A percentile compares a stretch with the other conserved stretches of the same genome.
phyloP scores from a whole-genome alignment of 2,888 invertebrate genomes.

The Ophioninae sp. region DNA sequence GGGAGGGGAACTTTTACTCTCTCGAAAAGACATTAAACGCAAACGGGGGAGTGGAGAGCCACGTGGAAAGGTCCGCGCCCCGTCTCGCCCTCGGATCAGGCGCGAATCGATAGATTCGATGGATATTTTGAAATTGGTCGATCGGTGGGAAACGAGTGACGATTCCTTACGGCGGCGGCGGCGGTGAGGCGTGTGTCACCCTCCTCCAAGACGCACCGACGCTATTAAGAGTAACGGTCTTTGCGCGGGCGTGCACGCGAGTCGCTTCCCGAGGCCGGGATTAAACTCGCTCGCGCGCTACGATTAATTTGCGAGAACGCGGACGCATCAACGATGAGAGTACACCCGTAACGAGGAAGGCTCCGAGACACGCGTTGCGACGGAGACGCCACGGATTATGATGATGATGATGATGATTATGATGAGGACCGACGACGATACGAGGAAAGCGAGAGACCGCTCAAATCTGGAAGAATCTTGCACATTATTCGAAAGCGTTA shows the following conservation, averaged over 20 bases:
- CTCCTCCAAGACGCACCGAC: background rate
- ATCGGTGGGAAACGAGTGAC: background rate
- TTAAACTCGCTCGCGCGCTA: constrained; percentile 15
- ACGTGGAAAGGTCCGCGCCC: too few species aligned
- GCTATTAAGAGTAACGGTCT: background rate
- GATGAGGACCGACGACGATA: background rate
- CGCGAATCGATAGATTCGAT: background rate
- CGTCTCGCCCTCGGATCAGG: too few species aligned
- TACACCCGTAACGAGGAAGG: background rate
- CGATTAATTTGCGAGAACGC: constrained; percentile 47
- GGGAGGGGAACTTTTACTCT: too few species aligned
- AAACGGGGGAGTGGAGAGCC: too few species aligned
- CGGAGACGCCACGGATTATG: constrained; percentile 17
- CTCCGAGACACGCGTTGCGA: background rate
- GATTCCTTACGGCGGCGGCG: too few species aligned
- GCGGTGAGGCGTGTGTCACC: background rate
- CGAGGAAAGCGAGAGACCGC: constrained; percentile 56
- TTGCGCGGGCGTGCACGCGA: background rate
- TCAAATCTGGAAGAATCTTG: constrained; percentile 62
- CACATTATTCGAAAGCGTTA: constrained; percentile 58
- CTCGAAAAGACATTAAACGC: too few species aligned
- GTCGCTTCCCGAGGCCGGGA: constrained; percentile 23
- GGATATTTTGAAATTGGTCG: background rate
- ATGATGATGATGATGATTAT: constrained; percentile 16
- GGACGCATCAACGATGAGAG: constrained; percentile 4